Evolutionary conservation across 1,140 invertebrate genomes (phyloP), one percentile per base, ranked within the genome.

Genomic region (Chironomus striatipennis): DNA sequence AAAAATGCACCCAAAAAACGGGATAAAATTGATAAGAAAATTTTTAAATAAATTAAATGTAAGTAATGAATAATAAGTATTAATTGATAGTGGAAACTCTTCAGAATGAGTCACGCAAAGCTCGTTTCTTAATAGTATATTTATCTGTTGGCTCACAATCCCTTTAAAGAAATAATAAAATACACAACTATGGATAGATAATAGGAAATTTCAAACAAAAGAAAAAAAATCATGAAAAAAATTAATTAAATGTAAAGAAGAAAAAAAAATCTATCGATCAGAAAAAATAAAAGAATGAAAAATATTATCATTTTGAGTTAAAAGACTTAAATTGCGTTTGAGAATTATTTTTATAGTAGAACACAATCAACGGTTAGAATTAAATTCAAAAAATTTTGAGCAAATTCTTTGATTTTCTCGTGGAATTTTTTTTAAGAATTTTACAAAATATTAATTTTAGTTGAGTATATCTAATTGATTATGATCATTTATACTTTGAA

Each of bases 21-120:
- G 15, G 5, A 57, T n/a, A 57, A 57, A 47, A 57, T 47, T 47
- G 12, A 57, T 57, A 15, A 12, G n/a, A 57, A 57, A 57, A n/a
- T n/a, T 12, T n/a, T 9, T 9, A 57, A 57, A n/a, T n/a, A 57
- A 57, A 12, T 57, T 57, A 57, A 57, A 10, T 57, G 47, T 57
- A 57, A 57, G 8, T 12, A 57, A 57, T n/a, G n/a, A 57, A n/a
- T n/a, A 57, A 57, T 57, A 57, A 57, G 47, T 57, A 57, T 57
- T 57, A 57, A 57, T 34, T 57, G 47, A 57, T 57, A 57, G 47
- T 57, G 47, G 47, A 57, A 57, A 57, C n/a, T n/a, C n/a, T 57
- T 12, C n/a, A 57, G n/a, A 57, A 57, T 57, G 10, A 57, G 47
- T 15, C n/a, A 57, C 12, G 9, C 12, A 15, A 57, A n/a, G 47